Percentiles rank a stretch among this genome's conserved stretches.
phyloP scores from a whole-genome alignment of 2,888 invertebrate species.

The Lasiommata megera region DNA sequence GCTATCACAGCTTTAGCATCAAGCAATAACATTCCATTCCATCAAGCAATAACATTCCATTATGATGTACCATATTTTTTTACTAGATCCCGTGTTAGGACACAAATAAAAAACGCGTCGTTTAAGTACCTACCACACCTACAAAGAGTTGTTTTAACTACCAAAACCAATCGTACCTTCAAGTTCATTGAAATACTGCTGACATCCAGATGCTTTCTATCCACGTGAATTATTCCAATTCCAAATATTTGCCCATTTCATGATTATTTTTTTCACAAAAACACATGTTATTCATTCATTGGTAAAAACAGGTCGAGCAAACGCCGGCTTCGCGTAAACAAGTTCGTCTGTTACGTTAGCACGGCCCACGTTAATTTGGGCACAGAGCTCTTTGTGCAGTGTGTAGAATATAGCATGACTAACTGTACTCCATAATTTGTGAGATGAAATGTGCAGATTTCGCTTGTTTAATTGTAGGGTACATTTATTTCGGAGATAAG shows the following conservation, averaged over 20 bases:
- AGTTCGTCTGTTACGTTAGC: constrained; percentile 12
- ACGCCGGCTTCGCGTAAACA: constrained; percentile 24
- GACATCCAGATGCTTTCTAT: background rate
- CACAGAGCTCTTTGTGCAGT: constrained; percentile 23
- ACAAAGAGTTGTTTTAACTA: background rate
- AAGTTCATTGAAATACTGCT: background rate
- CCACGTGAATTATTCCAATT: background rate
- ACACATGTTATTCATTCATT: constrained; percentile 18
- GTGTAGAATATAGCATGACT: background rate
- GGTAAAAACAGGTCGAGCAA: constrained; percentile 26
- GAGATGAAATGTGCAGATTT: background rate
- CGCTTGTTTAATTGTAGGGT: background rate
- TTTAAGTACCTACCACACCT: too few relatives aligned
- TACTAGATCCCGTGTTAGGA: too few relatives aligned
- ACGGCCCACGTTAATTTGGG: constrained; percentile 25
- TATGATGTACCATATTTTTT: too few relatives aligned
- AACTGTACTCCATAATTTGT: constrained; percentile 13
- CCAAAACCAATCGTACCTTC: background rate
- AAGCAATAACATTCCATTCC: too few relatives aligned
- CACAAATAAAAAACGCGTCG: too few relatives aligned
- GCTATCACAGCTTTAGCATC: too few relatives aligned
- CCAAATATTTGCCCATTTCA: constrained; percentile 6
- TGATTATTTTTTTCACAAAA: constrained; percentile 4
- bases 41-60: too few relatives aligned
- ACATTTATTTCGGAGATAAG: background rate